phyloP scores from a whole-genome alignment of 2,797 vertebrate species.

The Melanotaenia nigrans region DNA sequence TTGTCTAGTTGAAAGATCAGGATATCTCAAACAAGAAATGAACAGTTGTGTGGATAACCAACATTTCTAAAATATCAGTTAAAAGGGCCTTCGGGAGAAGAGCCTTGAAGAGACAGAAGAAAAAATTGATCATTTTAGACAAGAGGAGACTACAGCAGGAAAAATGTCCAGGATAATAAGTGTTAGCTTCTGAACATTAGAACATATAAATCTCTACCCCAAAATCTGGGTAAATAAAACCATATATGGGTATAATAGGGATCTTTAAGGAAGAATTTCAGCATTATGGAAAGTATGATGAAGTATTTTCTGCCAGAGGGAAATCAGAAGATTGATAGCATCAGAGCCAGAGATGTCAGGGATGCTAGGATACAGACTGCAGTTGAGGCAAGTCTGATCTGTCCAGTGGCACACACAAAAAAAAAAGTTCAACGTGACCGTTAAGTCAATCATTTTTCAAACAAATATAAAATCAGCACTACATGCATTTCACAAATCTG shows the following conservation, averaged over 20 bases:
- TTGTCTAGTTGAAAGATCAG: not conserved
- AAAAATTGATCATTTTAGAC: not conserved
- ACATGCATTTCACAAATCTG: not conserved
- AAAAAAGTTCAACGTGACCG: not conserved
- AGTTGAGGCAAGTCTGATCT: not conserved
- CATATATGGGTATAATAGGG: too few relatives aligned
- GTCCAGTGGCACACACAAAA: not conserved
- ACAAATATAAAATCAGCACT: not conserved
- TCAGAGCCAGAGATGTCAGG: not conserved
- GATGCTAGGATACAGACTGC: conserved; percentile 13
- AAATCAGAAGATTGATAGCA: not conserved
- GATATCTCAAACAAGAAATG: not conserved
- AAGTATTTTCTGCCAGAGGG: not conserved
- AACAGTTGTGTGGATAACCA: not conserved
- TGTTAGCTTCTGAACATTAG: too few relatives aligned
- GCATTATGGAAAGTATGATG: too few relatives aligned
- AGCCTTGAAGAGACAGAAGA: not conserved
- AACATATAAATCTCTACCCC: too few relatives aligned
- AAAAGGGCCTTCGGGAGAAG: not conserved
- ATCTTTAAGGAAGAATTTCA: too few relatives aligned
- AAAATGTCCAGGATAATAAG: not conserved
- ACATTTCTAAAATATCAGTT: not conserved
- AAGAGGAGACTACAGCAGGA: not conserved
- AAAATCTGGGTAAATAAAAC: too few relatives aligned
- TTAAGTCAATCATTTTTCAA: not conserved